Evolutionary conservation across 2,113 vertebrate genomes (phyloP).

Genomic region (Catharus minimus): DNA sequence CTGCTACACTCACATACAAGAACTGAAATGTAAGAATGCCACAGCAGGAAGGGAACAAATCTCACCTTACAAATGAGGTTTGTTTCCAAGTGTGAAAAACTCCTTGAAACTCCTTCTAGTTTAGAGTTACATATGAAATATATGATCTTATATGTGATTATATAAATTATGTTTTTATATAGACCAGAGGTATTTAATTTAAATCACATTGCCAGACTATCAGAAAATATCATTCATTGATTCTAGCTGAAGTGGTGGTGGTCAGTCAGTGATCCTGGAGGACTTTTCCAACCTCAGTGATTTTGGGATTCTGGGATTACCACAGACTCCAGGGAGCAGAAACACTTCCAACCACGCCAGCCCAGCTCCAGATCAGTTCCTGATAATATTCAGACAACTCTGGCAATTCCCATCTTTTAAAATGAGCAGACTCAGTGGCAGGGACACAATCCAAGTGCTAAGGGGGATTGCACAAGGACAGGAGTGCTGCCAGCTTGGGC

Average conservation of each 20-base stretch:
- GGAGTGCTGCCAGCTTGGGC: accelerated
- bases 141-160: accelerated
- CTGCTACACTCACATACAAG: accelerated
- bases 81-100: neutral
- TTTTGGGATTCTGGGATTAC: neutral
- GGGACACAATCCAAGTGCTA: accelerated
- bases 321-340: neutral
- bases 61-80: neutral
- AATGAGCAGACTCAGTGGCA: neutral
- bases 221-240: neutral
- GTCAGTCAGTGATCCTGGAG: neutral
- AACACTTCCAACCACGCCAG: neutral
- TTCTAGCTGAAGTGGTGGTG: neutral
- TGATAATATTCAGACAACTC: neutral
- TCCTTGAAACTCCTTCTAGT: neutral
- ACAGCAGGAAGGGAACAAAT: neutral
- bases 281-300: neutral
- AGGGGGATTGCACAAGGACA: neutral
- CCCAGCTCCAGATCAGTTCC: neutral
- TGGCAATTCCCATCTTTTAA: neutral
- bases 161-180: neutral
- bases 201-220: neutral
- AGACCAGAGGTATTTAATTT: neutral
- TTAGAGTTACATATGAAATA: neutral
- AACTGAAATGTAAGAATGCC: neutral